Base-by-base conservation (phyloP, 2,113 vertebrate genomes). In the Dipodomys stephensi region DNA sequence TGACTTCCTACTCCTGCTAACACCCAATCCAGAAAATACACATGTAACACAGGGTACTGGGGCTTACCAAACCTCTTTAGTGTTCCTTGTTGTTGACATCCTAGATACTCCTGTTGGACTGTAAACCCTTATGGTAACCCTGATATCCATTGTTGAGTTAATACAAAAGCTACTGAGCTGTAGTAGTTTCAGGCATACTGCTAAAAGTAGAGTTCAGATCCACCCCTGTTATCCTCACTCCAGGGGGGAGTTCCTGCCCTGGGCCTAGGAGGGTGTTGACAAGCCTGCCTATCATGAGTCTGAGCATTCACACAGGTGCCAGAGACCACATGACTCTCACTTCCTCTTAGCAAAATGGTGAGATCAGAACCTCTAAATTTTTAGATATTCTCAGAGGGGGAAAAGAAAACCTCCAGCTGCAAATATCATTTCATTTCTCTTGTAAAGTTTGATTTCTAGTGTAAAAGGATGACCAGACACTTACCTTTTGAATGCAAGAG, bases 361-460 rank as follows among this genome's bases (percentile, higher is more conserved):
- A 85, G 30, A 57, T 9, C 32, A 62, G 13, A 76, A 10, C 53
- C 73, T 79, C 86, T 95, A 76, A 69, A 57, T 65, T 87, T 89
- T 92, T 64, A 81, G 60, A 93, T 82, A 81, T 46, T 78, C 85
- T 92, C 16, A 15, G 25, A 92, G 74, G 80, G 77, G 80, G 5
- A 79, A 80, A 84, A 71, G 25, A 23, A 64, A 64, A 1, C 8
- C 7, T 15, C 57, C 57, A 60, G 7, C 73, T 92, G 30, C 88
- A 90, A 93, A 90, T 76, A 90, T 57, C 68, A 39, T 71, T 94
- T 82, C 76, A 84, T 53, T 82, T 83, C 73, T 79, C 32, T 95
- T 83, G 88, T 88, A 85, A 96, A 92, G 90, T 71, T 88, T 57
- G 35, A 85, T 88, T 93, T 93, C 74, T 57, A 76, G 30, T 27